Evolutionary conservation across 2,797 vertebrate species (phyloP), one percentile per base, ranked within the genome.

Genomic region (Parauchenoglanis punctatus): DNA sequence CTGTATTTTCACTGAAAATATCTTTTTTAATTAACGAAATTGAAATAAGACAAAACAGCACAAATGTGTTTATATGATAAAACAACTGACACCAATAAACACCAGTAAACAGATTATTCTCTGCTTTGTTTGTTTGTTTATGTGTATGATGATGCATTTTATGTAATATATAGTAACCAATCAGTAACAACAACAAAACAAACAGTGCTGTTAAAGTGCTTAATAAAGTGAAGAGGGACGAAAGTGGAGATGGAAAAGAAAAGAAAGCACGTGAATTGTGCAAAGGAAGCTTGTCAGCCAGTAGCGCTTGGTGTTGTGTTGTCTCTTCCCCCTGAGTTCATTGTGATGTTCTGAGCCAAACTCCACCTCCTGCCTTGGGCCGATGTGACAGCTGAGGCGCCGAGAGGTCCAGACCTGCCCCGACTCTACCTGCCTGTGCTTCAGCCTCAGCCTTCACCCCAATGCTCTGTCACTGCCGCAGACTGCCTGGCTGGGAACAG

Each of bases 401-500:
- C 90, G 56, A 20, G 87, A 88, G 86, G 86, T 89, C 88, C 89
- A 83, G 88, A 87, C 85, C 87, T 83, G 70, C 72, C 31, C 65
- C 67, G 44, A 88, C 73, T 80, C 73, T 88, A 91, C 88, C 89
- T 91, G 90, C 83, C 72, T 10, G n/a, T 18, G 84, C 61, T 77
- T 86, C 80, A 44, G n/a, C 68, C 56, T 73, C 25, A 4, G 80
- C 73, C 59, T 54, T 78, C 52, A 13, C 70, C 35, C 70, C 70
- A 68, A 28, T 49, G 46, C 76, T 90, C 85, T 91, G 86, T 44
- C 82, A 81, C 84, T 91, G 87, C 85, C 77, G 84, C 88, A 90
- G 85, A 81, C 88, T 68, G 67, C 81, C 68, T 90, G 89, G 87
- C 89, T 88, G 85, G 77, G 87, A 91, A 90, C 87, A 83, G 76